Percentiles rank a stretch among this genome's conserved stretches.
Conservation (phyloP, 1,140 invertebrate genomes). For the Ceratina japonica region DNA sequence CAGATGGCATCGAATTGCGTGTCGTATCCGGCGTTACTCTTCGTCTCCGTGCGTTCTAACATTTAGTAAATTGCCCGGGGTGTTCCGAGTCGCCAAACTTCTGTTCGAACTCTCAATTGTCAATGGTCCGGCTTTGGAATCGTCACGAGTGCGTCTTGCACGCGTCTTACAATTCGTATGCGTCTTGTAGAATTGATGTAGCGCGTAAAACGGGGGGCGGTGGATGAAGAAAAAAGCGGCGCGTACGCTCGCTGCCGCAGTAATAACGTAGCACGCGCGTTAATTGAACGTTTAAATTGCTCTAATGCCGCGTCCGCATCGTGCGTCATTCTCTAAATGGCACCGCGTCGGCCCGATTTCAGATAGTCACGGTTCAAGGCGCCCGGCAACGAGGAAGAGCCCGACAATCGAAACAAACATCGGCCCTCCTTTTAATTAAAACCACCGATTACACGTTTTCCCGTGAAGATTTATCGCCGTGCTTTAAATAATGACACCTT, state of each 20-base stretch:
- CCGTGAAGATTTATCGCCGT: neutral
- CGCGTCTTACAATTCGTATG: no score
- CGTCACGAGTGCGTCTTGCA: neutral
- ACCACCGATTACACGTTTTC: neutral
- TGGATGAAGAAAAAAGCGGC: neutral
- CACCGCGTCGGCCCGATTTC: constrained; percentile 30
- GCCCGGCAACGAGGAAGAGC: constrained; percentile 1
- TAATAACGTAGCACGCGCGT: constrained; percentile 37
- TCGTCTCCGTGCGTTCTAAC: neutral
- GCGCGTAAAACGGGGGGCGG: neutral
- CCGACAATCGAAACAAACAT: constrained; percentile 17
- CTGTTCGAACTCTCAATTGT: neutral
- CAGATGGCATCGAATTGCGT: constrained; percentile 54
- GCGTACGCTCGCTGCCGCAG: neutral
- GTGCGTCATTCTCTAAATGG: constrained; percentile 46
- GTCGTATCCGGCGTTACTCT: constrained; percentile 37
- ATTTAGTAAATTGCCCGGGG: neutral
- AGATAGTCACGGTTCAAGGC: constrained; percentile 45
- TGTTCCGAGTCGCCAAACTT: neutral
- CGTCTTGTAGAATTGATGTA: no score
- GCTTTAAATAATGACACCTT: constrained; percentile 4
- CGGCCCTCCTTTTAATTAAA: constrained; percentile 29
- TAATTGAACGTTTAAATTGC: constrained; percentile 48
- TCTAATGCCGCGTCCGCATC: constrained; percentile 40
- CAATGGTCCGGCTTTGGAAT: neutral